Evolutionary conservation across 2,113 vertebrate genomes (phyloP).

Genomic region (Melanerpes aurifrons): DNA sequence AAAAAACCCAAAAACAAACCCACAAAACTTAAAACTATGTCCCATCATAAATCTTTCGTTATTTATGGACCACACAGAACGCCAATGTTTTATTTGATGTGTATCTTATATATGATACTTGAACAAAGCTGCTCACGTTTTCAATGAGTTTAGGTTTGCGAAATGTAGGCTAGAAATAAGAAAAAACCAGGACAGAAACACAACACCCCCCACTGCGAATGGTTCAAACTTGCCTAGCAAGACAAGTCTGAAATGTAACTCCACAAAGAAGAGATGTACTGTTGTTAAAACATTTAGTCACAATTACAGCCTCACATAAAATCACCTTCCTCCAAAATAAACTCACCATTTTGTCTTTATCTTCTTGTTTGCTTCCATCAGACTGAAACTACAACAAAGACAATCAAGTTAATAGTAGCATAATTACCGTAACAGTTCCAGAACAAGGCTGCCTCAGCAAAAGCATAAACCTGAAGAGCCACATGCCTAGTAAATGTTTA

Average conservation of each 20-base stretch:
- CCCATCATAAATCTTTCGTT: background rate
- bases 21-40: background rate
- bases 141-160: background rate
- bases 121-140: background rate
- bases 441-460: background rate
- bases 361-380: slow-evolving; percentile 83
- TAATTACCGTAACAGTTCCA: background rate
- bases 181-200: background rate
- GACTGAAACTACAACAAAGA: slow-evolving; percentile 79
- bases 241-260: background rate
- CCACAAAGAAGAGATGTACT: background rate
- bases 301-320: background rate
- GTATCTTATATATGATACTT: background rate
- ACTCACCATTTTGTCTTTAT: slow-evolving; percentile 88
- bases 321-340: background rate
- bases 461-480: background rate
- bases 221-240: background rate
- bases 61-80: background rate
- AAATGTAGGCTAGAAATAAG: background rate
- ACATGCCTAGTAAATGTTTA: background rate
- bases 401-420: background rate
- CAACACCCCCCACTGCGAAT: background rate
- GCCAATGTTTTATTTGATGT: background rate
- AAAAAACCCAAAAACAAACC: background rate
- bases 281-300: background rate